Percentiles rank a stretch among this genome's conserved stretches.
Conservation (phyloP, 2,888 invertebrate genomes). For the Agelastica alni region DNA sequence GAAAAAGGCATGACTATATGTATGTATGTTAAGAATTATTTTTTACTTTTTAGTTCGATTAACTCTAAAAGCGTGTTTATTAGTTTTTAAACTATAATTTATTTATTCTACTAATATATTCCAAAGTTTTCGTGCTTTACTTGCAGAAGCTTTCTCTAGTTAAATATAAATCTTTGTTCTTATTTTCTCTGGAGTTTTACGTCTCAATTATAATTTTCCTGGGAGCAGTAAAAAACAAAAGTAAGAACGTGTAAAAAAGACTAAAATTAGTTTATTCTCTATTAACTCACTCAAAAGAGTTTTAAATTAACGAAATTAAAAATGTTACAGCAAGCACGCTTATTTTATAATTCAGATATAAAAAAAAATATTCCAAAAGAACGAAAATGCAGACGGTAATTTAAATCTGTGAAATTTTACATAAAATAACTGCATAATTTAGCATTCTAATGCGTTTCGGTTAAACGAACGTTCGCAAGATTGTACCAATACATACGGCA, state of each 20-base stretch:
- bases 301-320: conserved; percentile 21
- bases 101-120: too few relatives aligned
- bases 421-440: conserved; percentile 28
- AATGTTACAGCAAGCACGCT: conserved; percentile 14
- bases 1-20: too few relatives aligned
- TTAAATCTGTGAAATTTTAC: conserved; percentile 14
- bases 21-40: too few relatives aligned
- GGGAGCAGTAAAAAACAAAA: conserved; percentile 10
- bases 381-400: conserved; percentile 17
- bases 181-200: conserved; percentile 1
- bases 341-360: conserved; percentile 12
- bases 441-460: conserved; percentile 27
- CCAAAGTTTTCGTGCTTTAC: background rate
- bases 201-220: conserved; percentile 9
- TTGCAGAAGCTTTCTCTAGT: background rate
- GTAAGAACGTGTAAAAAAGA: conserved; percentile 13
- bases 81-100: too few relatives aligned
- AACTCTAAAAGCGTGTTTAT: too few relatives aligned
- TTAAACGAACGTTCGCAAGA: conserved; percentile 26
- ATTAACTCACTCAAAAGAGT: conserved; percentile 11
- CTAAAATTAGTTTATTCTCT: conserved; percentile 18
- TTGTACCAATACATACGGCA: conserved; percentile 20
- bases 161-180: conserved; percentile 6
- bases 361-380: conserved; percentile 2
- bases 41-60: too few relatives aligned